Evolutionary conservation across 2,888 invertebrate species (phyloP).

Genomic region (Amaurobius ferox): DNA sequence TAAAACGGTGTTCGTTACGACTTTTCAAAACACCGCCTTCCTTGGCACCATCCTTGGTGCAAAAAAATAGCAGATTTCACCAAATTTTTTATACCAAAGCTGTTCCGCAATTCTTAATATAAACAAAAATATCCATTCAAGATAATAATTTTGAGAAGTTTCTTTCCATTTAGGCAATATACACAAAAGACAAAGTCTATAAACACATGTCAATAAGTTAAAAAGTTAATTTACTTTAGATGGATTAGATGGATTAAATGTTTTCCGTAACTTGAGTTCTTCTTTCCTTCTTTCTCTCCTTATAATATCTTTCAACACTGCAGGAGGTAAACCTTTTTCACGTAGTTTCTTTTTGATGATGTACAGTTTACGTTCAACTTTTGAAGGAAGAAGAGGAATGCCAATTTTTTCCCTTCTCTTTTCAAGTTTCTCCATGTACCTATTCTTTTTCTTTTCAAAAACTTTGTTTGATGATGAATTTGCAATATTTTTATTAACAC

Average conservation of each 20-base stretch:
- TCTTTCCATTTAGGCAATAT: too few relatives aligned
- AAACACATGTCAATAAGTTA: too few relatives aligned
- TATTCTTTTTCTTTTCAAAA: constrained; percentile 26
- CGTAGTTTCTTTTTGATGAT: constrained; percentile 65
- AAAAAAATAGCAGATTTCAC: too few relatives aligned
- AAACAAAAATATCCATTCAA: too few relatives aligned
- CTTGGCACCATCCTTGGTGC: too few relatives aligned
- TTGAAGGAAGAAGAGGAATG: constrained; percentile 65
- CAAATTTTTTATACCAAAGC: too few relatives aligned
- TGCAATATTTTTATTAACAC: neutral
- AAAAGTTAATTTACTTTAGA: constrained; percentile 25
- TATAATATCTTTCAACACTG: constrained; percentile 68
- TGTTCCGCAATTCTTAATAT: too few relatives aligned
- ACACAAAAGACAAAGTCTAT: too few relatives aligned
- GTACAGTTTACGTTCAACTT: constrained; percentile 72
- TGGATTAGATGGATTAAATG: neutral
- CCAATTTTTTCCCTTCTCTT: constrained; percentile 44
- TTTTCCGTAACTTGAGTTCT: constrained; percentile 65
- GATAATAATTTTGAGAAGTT: too few relatives aligned
- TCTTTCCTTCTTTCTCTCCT: constrained; percentile 71
- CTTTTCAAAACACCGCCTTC: too few relatives aligned
- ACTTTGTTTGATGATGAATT: neutral
- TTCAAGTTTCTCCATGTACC: constrained; percentile 39
- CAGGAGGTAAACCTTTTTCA: constrained; percentile 58
- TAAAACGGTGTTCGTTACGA: too few relatives aligned